Conservation (phyloP, 2,797 vertebrate genomes). For the Geotrypetes seraphini region DNA sequence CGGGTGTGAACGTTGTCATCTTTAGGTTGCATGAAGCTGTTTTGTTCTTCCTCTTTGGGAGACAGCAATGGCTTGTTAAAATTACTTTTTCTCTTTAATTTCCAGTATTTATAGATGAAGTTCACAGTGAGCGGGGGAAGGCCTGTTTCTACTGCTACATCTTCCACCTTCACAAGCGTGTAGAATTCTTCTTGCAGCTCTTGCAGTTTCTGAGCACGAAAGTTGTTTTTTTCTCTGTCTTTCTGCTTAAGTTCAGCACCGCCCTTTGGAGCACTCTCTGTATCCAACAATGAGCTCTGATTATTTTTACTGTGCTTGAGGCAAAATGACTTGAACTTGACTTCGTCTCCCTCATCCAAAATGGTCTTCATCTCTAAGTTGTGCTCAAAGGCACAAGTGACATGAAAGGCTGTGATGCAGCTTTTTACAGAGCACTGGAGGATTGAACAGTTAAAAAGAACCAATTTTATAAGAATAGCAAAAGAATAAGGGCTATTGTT, state of each 20-base stretch:
- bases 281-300: slow-evolving; percentile 24
- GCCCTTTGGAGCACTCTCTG: slow-evolving; percentile 51
- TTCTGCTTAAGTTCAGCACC: slow-evolving; percentile 68
- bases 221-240: slow-evolving; percentile 75
- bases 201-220: slow-evolving; percentile 83
- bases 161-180: slow-evolving; percentile 68
- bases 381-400: slow-evolving; percentile 97
- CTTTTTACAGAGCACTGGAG: slow-evolving; percentile 93
- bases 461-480: too few relatives aligned
- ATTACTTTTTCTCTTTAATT: slow-evolving; percentile 88
- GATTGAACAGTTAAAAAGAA: too few relatives aligned
- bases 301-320: slow-evolving; percentile 92
- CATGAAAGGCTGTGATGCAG: slow-evolving; percentile 94
- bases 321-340: slow-evolving; percentile 95
- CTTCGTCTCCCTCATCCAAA: slow-evolving; percentile 90
- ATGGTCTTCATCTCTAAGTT: slow-evolving; percentile 96
- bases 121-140: slow-evolving; percentile 69
- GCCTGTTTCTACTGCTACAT: slow-evolving; percentile 67
- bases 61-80: slow-evolving; percentile 91
- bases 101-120: slow-evolving; percentile 97
- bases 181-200: slow-evolving; percentile 95
- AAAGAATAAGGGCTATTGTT: too few relatives aligned
- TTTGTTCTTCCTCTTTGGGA: slow-evolving; percentile 86
- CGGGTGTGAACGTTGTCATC: slow-evolving; percentile 95
- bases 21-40: slow-evolving; percentile 82